These are phyloP conservation scores for Brevimyrus niger DNA, from an alignment of 2,113 vertebrate genomes.

Conservation along the genomic window DNA sequence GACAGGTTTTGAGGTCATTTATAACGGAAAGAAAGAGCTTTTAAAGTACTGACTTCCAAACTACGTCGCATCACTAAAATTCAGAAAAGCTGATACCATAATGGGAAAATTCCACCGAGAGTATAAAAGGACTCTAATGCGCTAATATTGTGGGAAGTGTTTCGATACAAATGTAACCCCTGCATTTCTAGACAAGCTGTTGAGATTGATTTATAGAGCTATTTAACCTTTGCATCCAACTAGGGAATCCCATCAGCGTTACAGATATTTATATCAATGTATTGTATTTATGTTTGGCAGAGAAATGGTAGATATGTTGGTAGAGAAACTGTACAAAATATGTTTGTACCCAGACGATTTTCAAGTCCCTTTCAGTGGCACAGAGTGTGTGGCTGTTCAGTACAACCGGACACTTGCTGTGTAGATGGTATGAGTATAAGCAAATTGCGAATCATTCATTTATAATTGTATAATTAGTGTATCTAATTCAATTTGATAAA, in stretches of 20 bases:
- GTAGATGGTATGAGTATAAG: not conserved
- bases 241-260: no score
- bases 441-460: not conserved
- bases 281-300: not conserved
- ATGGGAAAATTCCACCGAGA: no score
- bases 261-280: not conserved
- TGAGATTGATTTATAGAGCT: no score
- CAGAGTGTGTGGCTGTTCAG: not conserved
- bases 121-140: no score
- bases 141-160: no score
- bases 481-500: not conserved
- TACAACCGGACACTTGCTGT: not conserved
- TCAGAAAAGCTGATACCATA: not conserved
- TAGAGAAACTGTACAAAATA: not conserved
- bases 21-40: not conserved
- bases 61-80: not conserved
- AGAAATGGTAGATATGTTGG: not conserved
- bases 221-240: no score
- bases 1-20: not conserved
- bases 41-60: not conserved
- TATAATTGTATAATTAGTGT: not conserved
- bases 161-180: no score
- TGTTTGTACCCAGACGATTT: not conserved
- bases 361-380: not conserved
- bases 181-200: no score